Conservation (phyloP, 2,113 vertebrate genomes). For the Genyomyrus donnyi region DNA sequence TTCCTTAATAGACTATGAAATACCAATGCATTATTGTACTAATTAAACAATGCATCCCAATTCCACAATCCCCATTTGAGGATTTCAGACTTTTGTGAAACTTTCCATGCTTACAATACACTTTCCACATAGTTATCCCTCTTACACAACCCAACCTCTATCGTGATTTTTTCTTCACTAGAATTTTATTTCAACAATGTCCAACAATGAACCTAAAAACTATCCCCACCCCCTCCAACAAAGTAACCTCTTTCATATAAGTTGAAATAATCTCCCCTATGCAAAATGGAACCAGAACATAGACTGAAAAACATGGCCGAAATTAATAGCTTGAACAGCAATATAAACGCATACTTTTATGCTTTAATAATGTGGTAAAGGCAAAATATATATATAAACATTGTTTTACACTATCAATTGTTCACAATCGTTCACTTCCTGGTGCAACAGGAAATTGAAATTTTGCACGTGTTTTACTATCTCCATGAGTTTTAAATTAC, state of each 20-base stretch:
- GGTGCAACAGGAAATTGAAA: conserved; percentile 14
- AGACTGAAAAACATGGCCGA: not conserved
- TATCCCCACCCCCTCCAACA: not conserved
- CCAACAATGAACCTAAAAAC: not conserved
- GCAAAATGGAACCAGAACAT: not conserved
- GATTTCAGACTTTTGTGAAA: not conserved
- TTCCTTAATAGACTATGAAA: not conserved
- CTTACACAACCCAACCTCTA: not conserved
- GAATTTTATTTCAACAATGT: not conserved
- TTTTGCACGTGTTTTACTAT: not conserved
- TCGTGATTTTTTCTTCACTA: not conserved
- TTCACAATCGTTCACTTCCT: not conserved
- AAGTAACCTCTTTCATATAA: not conserved
- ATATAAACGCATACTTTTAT: not conserved
- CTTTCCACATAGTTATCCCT: not conserved
- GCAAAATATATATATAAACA: not conserved
- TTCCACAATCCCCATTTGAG: not conserved
- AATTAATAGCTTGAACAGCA: not conserved
- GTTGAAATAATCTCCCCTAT: not conserved
- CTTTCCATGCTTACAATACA: not conserved
- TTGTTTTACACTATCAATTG: not conserved
- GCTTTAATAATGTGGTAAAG: not conserved
- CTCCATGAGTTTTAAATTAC: not conserved
- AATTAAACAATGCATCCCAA: not conserved
- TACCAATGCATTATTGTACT: not conserved